Evolutionary conservation across 2,797 vertebrate genomes (phyloP).

Genomic region (Buphagus erythrorhynchus): DNA sequence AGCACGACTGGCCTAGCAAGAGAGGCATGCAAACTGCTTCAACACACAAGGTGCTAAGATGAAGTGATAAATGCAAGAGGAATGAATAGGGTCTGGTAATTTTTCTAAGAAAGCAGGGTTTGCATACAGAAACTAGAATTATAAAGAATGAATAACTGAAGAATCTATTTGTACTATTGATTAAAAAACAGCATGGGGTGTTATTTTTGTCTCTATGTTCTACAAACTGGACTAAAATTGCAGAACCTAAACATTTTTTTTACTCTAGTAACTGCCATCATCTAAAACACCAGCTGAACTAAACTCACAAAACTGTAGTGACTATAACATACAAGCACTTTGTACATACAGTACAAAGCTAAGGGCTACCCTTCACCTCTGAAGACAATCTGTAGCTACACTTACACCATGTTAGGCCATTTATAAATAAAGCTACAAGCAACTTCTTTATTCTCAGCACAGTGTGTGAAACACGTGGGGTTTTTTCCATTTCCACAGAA

Average conservation of each 20-base stretch:
- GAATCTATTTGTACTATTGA: background rate
- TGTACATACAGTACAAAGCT: background rate
- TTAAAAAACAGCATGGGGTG: background rate
- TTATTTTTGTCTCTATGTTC: background rate
- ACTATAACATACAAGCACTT: background rate
- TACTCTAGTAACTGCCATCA: background rate
- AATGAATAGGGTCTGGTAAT: background rate
- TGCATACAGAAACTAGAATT: background rate
- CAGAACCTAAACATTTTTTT: background rate
- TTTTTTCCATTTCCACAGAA: background rate
- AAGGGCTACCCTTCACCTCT: background rate
- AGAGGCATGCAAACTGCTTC: background rate
- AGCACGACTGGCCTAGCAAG: background rate
- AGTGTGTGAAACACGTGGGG: fast-evolving
- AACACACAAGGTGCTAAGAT: background rate
- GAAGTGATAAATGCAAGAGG: background rate
- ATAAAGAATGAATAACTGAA: background rate
- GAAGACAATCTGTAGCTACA: background rate
- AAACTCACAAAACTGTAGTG: background rate
- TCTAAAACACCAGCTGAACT: background rate
- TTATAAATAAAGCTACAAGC: background rate
- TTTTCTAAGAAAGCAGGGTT: background rate
- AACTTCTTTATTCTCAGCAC: background rate
- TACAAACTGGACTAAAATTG: background rate
- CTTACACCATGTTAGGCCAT: background rate